These are phyloP conservation scores for Himalopsyche phryganea DNA, from an alignment of 1,140 invertebrate genomes.

Conservation along the genomic window DNA sequence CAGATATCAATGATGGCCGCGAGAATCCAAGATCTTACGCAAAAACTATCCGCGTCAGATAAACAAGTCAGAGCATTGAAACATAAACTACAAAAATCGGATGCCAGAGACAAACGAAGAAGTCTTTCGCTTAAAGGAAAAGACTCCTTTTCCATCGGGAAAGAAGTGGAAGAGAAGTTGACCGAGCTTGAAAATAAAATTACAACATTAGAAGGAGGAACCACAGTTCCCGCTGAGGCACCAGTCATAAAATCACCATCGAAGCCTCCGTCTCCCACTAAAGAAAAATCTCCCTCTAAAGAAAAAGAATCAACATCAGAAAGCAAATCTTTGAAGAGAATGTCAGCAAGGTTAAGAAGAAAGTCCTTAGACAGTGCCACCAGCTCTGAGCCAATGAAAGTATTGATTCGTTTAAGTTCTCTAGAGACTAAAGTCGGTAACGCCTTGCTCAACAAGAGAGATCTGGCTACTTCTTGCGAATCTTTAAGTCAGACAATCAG, in stretches of 20 bases:
- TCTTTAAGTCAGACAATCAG: slow-evolving; percentile 47
- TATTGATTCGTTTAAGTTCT: slow-evolving; percentile 68
- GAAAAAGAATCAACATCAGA: slow-evolving; percentile 48
- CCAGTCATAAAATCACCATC: slow-evolving; percentile 52
- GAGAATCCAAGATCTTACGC: slow-evolving; percentile 79
- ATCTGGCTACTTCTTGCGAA: slow-evolving; percentile 53
- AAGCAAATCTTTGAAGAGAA: slow-evolving; percentile 51
- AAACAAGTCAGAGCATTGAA: slow-evolving; percentile 75
- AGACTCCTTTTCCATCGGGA: slow-evolving; percentile 74
- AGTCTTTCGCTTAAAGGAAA: slow-evolving; percentile 77
- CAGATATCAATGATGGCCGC: slow-evolving; percentile 77
- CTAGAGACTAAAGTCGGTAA: slow-evolving; percentile 69
- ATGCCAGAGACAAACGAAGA: slow-evolving; percentile 72
- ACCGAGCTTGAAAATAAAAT: slow-evolving; percentile 76
- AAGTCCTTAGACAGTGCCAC: slow-evolving; percentile 74
- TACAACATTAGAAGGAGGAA: slow-evolving; percentile 56
- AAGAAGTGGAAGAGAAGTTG: slow-evolving; percentile 80
- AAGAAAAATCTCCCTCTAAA: slow-evolving; percentile 51
- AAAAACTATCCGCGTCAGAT: slow-evolving; percentile 76
- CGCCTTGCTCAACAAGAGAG: slow-evolving; percentile 51
- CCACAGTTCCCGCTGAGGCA: slow-evolving; percentile 36
- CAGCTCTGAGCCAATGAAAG: slow-evolving; percentile 73
- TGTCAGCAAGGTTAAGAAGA: slow-evolving; percentile 56
- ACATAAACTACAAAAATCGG: slow-evolving; percentile 74
- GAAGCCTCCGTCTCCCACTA: slow-evolving; percentile 48